phyloP scores from a whole-genome alignment of 2,113 vertebrate genomes.

The Semnornis frantzii region DNA sequence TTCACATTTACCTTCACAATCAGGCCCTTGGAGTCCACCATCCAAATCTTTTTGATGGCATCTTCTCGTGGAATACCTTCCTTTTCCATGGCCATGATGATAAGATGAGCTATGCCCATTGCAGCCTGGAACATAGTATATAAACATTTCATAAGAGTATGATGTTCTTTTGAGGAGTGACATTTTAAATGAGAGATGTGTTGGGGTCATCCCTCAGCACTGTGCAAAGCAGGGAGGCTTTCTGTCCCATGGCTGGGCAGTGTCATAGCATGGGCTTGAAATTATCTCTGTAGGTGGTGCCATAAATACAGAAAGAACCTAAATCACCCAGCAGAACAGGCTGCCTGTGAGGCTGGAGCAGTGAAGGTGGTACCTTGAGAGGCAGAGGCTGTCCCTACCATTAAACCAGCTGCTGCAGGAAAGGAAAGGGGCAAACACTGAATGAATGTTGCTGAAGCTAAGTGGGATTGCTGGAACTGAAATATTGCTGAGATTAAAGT shows the following conservation, averaged over 20 bases:
- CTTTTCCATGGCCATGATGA: slow-evolving; percentile 94
- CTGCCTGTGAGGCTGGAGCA: not conserved
- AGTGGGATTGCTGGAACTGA: not conserved
- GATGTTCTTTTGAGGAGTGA: not conserved
- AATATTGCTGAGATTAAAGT: not conserved
- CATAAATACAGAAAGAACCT: not conserved
- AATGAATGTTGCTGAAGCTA: not conserved
- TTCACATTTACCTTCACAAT: slow-evolving; percentile 88
- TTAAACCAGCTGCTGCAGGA: not conserved
- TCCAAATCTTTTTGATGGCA: slow-evolving; percentile 92
- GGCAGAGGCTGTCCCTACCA: not conserved
- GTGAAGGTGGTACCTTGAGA: not conserved
- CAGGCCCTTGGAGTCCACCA: slow-evolving; percentile 95
- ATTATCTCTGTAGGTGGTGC: not conserved
- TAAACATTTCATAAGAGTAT: not conserved
- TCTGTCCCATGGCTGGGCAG: not conserved
- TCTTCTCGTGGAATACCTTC: slow-evolving; percentile 84
- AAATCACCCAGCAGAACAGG: not conserved
- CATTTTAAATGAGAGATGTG: not conserved
- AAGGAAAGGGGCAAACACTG: not conserved
- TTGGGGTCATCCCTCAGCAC: not conserved
- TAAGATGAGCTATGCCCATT: slow-evolving; percentile 91
- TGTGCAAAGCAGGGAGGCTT: not conserved
- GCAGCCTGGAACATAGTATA: slow-evolving; percentile 81
- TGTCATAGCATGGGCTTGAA: not conserved